These are phyloP conservation scores for Hydrophis major DNA, from an alignment of 2,797 vertebrate genomes.

Conservation along the genomic window DNA sequence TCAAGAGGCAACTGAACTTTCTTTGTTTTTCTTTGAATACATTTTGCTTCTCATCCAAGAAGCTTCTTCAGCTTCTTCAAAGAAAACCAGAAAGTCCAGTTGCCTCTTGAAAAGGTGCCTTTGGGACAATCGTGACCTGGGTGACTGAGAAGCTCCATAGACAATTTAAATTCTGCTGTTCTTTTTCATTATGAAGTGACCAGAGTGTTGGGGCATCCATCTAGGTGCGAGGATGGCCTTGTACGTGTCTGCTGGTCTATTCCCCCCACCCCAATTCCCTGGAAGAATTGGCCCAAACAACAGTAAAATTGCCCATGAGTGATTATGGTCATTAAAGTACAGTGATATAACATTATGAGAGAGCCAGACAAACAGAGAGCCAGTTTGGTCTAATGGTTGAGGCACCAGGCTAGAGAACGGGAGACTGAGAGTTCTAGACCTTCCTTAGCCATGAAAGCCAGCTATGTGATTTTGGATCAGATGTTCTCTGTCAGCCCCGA, in stretches of 20 bases:
- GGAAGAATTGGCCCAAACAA: neutral
- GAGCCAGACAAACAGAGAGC: neutral
- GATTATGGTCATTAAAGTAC: neutral
- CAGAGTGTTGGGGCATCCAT: neutral
- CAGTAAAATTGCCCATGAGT: neutral
- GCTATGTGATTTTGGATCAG: neutral
- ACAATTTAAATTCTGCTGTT: neutral
- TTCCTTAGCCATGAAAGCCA: neutral
- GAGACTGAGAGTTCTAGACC: neutral
- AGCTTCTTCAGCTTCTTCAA: neutral
- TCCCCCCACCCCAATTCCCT: neutral
- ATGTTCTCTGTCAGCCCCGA: neutral
- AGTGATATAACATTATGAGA: neutral
- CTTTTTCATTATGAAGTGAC: neutral
- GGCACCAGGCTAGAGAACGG: neutral
- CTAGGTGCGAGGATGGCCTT: no score
- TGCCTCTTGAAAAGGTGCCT: neutral
- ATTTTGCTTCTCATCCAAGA: no score
- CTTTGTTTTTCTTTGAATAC: no score
- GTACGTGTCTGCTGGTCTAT: no score
- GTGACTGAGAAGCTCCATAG: neutral
- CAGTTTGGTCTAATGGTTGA: neutral
- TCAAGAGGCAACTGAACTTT: no score
- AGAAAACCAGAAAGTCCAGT: neutral
- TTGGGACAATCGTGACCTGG: neutral